Evolutionary conservation across 2,888 invertebrate species (phyloP).

Genomic region (Anthrax anthrax): DNA sequence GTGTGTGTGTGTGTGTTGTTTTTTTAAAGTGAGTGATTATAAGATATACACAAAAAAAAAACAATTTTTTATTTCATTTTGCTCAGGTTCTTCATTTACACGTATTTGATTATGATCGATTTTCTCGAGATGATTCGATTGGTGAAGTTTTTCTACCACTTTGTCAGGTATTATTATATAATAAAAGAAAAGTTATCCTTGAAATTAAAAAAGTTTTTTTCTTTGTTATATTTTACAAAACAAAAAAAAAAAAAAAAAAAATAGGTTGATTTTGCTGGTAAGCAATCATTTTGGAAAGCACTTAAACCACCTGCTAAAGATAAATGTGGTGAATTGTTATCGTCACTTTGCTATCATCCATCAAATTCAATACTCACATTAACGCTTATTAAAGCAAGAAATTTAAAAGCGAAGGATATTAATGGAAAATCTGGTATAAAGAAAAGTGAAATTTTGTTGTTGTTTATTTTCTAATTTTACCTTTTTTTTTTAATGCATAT

Average conservation of each 20-base stretch:
- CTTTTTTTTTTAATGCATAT: slow-evolving; percentile 18
- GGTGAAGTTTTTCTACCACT: slow-evolving; percentile 85
- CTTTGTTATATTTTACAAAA: not conserved
- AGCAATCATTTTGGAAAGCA: slow-evolving; percentile 90
- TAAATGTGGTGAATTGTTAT: slow-evolving; percentile 81
- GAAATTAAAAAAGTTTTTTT: not conserved
- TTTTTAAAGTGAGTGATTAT: no score
- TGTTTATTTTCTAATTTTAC: not conserved
- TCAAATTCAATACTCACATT: slow-evolving; percentile 86
- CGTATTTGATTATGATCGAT: slow-evolving; percentile 88
- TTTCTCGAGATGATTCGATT: slow-evolving; percentile 86
- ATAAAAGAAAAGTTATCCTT: no score
- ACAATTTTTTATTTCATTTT: not conserved
- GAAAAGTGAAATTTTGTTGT: not conserved
- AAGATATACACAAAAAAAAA: not conserved
- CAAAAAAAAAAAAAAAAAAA: not conserved
- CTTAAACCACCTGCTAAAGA: slow-evolving; percentile 84
- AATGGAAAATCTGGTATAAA: slow-evolving; percentile 83
- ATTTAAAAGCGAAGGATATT: slow-evolving; percentile 91
- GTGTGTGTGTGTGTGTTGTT: no score
- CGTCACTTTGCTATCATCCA: slow-evolving; percentile 90
- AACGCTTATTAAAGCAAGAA: slow-evolving; percentile 81
- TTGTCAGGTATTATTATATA: slow-evolving; percentile 73
- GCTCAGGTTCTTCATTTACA: slow-evolving; percentile 67
- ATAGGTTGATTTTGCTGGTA: slow-evolving; percentile 80